Conservation (phyloP, 2,888 invertebrate species). For the Copidosoma aretas region DNA sequence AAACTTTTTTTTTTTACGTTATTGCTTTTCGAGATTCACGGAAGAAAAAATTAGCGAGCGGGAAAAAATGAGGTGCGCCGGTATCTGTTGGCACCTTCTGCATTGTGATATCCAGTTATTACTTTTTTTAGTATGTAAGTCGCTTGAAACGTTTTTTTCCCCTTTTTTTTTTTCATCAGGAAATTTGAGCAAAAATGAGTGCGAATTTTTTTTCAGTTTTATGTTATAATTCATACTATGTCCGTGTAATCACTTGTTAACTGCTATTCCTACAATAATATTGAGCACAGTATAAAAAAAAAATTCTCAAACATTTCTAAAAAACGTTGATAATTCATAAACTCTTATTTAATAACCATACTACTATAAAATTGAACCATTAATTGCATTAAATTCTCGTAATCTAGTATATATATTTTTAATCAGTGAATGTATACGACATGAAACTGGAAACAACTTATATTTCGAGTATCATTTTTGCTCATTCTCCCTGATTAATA, state of each 20-base stretch:
- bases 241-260: background rate
- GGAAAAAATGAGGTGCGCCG: slow-evolving; percentile 16
- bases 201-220: slow-evolving; percentile 19
- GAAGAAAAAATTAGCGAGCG: background rate
- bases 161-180: slow-evolving; percentile 3
- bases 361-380: too few species aligned
- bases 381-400: too few species aligned
- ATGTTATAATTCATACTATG: background rate
- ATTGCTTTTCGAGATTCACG: slow-evolving; percentile 6
- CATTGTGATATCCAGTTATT: slow-evolving; percentile 42
- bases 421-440: too few species aligned
- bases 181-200: slow-evolving; percentile 18
- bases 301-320: background rate
- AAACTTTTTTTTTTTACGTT: slow-evolving; percentile 3
- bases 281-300: background rate
- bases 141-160: slow-evolving; percentile 1
- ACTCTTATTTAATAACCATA: too few species aligned
- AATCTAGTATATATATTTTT: too few species aligned
- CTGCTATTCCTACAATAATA: background rate
- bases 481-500: slow-evolving; percentile 20
- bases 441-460: slow-evolving; percentile 15
- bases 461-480: slow-evolving; percentile 23
- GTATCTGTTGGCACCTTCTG: slow-evolving; percentile 23
- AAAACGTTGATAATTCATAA: too few species aligned
- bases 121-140: slow-evolving; percentile 34